Evolutionary conservation across 1,140 invertebrate species (phyloP).

Genomic region (Centruroides sculpturatus): DNA sequence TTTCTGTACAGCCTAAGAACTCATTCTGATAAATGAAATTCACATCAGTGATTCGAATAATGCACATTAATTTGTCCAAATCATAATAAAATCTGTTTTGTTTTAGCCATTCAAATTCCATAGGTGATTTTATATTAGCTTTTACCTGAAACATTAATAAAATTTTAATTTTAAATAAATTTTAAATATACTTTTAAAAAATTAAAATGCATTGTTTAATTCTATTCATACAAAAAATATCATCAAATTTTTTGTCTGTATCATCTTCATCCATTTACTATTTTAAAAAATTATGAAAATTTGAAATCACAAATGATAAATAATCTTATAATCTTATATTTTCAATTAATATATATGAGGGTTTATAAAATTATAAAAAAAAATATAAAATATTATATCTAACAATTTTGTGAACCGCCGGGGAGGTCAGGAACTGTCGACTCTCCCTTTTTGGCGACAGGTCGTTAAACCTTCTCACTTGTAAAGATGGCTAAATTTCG

Average conservation of each 20-base stretch:
- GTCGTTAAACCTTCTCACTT: too few species aligned
- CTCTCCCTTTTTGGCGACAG: too few species aligned
- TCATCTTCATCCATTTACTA: too few species aligned
- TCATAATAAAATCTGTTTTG: slow-evolving; percentile 94
- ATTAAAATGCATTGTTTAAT: neutral
- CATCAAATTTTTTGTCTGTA: neutral
- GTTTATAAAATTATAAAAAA: too few species aligned
- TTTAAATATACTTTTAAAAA: neutral
- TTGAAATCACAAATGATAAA: too few species aligned
- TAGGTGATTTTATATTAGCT: slow-evolving; percentile 65
- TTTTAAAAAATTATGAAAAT: too few species aligned
- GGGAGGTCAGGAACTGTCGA: too few species aligned
- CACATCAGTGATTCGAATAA: slow-evolving; percentile 86
- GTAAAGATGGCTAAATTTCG: too few species aligned
- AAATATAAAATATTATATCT: too few species aligned
- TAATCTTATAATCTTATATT: too few species aligned
- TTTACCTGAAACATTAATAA: slow-evolving; percentile 45
- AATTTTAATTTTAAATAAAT: neutral
- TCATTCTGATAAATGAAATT: slow-evolving; percentile 94
- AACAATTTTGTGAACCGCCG: too few species aligned
- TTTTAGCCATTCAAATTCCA: slow-evolving; percentile 94
- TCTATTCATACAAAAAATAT: neutral
- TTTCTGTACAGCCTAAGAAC: slow-evolving; percentile 91
- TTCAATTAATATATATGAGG: too few species aligned
- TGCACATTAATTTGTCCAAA: slow-evolving; percentile 81